phyloP scores from a whole-genome alignment of 2,888 invertebrate genomes.

The Spilosoma lubricipeda region DNA sequence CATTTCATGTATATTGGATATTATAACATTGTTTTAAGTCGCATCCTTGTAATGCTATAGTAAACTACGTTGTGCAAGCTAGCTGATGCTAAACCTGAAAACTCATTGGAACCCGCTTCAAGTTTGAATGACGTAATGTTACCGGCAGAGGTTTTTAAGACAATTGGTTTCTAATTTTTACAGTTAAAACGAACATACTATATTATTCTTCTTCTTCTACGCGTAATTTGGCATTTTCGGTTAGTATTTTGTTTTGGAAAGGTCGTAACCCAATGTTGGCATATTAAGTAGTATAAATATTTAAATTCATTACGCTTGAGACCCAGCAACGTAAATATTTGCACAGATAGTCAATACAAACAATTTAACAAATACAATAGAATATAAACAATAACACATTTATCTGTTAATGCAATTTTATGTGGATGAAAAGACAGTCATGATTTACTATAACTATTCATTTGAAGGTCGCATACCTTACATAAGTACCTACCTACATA shows the following conservation, averaged over 20 bases:
- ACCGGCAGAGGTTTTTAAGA: background rate
- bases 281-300: background rate
- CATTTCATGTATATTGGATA: background rate
- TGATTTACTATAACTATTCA: background rate
- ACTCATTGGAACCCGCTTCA: background rate
- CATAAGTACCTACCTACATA: background rate
- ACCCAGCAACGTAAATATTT: background rate
- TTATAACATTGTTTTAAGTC: background rate
- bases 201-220: background rate
- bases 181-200: background rate
- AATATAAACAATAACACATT: background rate
- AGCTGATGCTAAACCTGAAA: background rate
- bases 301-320: background rate
- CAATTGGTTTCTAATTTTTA: background rate
- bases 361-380: background rate
- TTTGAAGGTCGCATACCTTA: background rate
- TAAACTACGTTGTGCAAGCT: background rate
- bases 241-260: background rate
- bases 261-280: background rate
- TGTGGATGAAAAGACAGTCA: background rate
- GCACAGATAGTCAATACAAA: background rate
- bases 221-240: background rate
- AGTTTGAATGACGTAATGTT: background rate
- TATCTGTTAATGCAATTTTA: background rate
- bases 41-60: background rate